Percentiles rank a stretch among this genome's conserved stretches.
Evolutionary conservation across 2,797 vertebrate genomes (phyloP).

Genomic region (Hippocampus kuda): DNA sequence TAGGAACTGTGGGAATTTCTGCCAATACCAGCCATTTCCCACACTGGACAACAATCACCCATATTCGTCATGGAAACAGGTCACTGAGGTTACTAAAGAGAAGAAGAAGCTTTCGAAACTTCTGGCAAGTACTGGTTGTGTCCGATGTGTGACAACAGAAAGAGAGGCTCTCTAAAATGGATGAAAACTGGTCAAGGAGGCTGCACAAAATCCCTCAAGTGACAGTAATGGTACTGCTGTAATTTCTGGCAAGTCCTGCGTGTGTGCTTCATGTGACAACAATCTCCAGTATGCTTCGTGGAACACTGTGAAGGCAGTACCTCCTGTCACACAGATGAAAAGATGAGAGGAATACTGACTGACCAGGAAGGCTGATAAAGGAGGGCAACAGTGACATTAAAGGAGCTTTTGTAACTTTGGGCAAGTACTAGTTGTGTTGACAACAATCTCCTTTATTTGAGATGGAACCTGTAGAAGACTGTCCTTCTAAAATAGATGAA

Average conservation of each 20-base stretch:
- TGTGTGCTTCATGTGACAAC: too few species aligned
- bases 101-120: not conserved
- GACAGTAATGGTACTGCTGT: too few species aligned
- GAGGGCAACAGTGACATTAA: not conserved
- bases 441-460: too few species aligned
- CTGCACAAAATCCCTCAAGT: not conserved
- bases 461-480: too few species aligned
- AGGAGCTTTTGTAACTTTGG: not conserved
- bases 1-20: not conserved
- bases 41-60: not conserved
- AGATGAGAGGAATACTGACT: too few species aligned
- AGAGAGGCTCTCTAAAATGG: not conserved
- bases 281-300: too few species aligned
- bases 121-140: not conserved
- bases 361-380: not conserved
- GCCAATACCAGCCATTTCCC: not conserved
- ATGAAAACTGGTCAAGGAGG: not conserved
- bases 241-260: not conserved
- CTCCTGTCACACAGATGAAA: too few species aligned
- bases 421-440: not conserved
- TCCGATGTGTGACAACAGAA: not conserved
- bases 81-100: not conserved
- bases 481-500: too few species aligned
- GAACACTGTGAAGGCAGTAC: too few species aligned
- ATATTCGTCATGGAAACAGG: not conserved